A percentile compares a stretch with the other conserved stretches of the same genome.
phyloP scores from a whole-genome alignment of 92 coral and sea anemone genomes.

The Epizoanthus rinbou region DNA sequence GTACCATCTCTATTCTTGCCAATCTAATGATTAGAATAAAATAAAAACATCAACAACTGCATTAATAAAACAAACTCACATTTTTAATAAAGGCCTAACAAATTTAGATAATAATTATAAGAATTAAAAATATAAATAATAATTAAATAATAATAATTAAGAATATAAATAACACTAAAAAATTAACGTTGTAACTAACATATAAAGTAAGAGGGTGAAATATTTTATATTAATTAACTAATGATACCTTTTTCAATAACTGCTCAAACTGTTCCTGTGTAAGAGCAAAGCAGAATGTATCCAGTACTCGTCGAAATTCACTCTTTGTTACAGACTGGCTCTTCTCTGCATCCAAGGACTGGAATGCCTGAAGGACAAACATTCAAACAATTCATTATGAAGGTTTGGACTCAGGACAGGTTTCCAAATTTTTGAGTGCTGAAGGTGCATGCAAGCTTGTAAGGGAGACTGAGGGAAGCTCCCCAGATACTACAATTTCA shows the following conservation, averaged over 20 bases:
- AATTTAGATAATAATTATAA: neutral
- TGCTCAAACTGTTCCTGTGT: constrained; percentile 84
- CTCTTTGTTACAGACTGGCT: constrained; percentile 79
- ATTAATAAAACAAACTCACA: neutral
- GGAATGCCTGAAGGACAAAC: constrained; percentile 73
- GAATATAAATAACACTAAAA: neutral
- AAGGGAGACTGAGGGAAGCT: too few species aligned
- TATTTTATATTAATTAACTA: neutral
- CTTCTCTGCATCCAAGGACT: constrained; percentile 82
- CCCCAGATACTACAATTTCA: too few species aligned
- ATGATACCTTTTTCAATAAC: constrained; percentile 77
- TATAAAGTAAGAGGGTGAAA: neutral
- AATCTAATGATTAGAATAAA: constrained; percentile 42
- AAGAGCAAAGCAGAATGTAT: constrained; percentile 82
- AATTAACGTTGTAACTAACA: neutral
- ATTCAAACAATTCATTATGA: neutral
- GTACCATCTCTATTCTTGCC: constrained; percentile 88
- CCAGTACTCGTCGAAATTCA: constrained; percentile 87
- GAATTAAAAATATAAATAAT: neutral
- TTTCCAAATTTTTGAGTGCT: too few species aligned
- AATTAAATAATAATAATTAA: neutral
- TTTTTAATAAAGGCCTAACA: too few species aligned
- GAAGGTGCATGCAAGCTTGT: too few species aligned
- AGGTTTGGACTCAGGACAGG: too few species aligned
- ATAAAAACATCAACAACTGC: neutral